Evolutionary conservation across 2,888 invertebrate genomes (phyloP).

Genomic region (Melanargia galathea): DNA sequence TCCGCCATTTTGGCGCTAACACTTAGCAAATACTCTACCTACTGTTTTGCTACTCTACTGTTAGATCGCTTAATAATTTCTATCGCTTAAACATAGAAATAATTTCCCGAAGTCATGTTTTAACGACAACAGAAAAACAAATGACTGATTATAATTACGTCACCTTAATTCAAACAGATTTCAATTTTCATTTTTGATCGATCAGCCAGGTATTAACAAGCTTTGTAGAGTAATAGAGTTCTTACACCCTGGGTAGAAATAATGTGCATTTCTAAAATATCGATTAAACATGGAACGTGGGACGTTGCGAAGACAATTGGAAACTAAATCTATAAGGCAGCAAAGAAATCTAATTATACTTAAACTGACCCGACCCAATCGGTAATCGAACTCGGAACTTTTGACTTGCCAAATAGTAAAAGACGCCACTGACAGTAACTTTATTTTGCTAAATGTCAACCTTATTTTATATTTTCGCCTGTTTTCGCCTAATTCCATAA

Average conservation of each 20-base stretch:
- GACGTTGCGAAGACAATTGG: not conserved
- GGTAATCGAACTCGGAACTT: too few relatives aligned
- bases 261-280: not conserved
- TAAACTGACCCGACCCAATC: not conserved
- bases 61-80: conserved; percentile 5
- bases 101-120: conserved; percentile 37
- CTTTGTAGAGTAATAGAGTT: too few relatives aligned
- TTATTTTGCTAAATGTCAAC: too few relatives aligned
- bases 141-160: conserved; percentile 14
- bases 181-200: not conserved
- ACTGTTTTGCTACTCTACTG: not conserved
- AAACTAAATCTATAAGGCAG: not conserved
- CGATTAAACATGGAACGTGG: not conserved
- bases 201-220: not conserved
- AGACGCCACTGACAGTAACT: too few relatives aligned
- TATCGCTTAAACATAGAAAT: conserved; percentile 20
- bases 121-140: conserved; percentile 45
- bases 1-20: conserved; percentile 42
- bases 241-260: too few relatives aligned
- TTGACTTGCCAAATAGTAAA: too few relatives aligned
- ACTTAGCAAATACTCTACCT: conserved; percentile 1
- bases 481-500: too few relatives aligned
- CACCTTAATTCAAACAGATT: not conserved
- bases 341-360: too few relatives aligned
- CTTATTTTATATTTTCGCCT: too few relatives aligned